Conservation (phyloP, 2,888 invertebrate genomes). For the Pasiphila rectangulata region DNA sequence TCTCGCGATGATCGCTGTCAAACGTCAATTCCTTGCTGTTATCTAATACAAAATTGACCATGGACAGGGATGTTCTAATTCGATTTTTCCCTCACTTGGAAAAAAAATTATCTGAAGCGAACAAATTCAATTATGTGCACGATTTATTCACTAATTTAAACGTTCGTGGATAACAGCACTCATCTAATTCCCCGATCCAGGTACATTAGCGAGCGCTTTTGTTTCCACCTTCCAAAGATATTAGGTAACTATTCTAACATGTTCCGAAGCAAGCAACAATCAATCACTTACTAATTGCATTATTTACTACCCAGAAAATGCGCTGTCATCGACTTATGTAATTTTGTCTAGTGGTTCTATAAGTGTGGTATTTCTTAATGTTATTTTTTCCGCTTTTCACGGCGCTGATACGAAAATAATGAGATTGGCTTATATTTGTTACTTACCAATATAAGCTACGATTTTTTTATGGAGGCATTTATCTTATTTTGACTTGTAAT, state of each 20-base stretch:
- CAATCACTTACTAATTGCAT: conserved; percentile 71
- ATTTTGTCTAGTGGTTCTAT: conserved; percentile 69
- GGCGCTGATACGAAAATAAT: conserved; percentile 38
- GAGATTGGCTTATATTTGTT: conserved; percentile 36
- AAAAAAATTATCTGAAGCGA: too few species aligned
- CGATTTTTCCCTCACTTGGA: too few species aligned
- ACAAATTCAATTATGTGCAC: too few species aligned
- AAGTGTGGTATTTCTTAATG: conserved; percentile 57
- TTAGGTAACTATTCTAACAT: conserved; percentile 26
- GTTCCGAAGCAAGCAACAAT: conserved; percentile 45
- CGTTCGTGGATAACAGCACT: too few species aligned
- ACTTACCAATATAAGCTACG: conserved; percentile 1
- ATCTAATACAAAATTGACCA: too few species aligned
- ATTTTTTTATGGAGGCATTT: background rate
- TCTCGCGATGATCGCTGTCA: too few species aligned
- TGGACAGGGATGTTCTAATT: too few species aligned
- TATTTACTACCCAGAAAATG: conserved; percentile 68
- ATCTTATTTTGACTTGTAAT: background rate
- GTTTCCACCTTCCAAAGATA: conserved; percentile 18
- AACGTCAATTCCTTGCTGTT: too few species aligned
- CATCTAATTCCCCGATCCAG: too few species aligned
- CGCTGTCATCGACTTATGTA: conserved; percentile 68
- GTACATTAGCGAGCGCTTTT: conserved; percentile 1
- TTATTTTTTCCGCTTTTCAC: conserved; percentile 52
- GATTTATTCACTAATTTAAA: too few species aligned